Percentiles rank a stretch among this genome's conserved stretches.
phyloP scores from a whole-genome alignment of 2,888 invertebrate genomes.

The Ferrisia virgata region DNA sequence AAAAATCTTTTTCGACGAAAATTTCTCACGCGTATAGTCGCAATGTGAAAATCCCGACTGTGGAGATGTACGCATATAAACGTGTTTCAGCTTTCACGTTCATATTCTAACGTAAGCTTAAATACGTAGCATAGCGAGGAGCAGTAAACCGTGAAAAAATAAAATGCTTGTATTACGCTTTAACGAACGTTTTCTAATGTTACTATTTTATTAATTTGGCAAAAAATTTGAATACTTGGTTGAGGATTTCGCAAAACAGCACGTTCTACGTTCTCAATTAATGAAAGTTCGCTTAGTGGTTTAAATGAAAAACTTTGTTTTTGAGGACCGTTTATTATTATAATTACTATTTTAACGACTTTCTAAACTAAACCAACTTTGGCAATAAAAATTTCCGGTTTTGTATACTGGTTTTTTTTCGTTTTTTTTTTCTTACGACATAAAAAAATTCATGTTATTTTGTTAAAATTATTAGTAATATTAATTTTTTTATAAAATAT shows the following conservation, averaged over 20 bases:
- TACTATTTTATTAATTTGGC: conserved; percentile 11
- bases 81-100: not conserved
- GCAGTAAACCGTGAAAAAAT: not conserved
- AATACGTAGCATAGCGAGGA: not conserved
- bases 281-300: not conserved
- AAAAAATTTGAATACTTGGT: not conserved
- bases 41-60: not conserved
- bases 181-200: conserved; percentile 13
- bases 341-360: conserved; percentile 32
- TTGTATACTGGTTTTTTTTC: not conserved
- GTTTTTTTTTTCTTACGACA: not conserved
- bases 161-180: conserved; percentile 14
- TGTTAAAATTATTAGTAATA: not conserved
- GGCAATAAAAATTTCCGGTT: conserved; percentile 32
- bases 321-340: conserved; percentile 30
- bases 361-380: conserved; percentile 12
- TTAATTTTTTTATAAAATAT: not conserved
- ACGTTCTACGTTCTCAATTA: not conserved
- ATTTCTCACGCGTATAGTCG: not conserved
- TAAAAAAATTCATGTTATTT: not conserved
- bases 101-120: not conserved
- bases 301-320: conserved; percentile 29
- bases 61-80: not conserved
- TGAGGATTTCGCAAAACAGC: not conserved
- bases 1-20: not conserved